phyloP scores from a whole-genome alignment of 2,113 vertebrate genomes.

The Caracal caracal region DNA sequence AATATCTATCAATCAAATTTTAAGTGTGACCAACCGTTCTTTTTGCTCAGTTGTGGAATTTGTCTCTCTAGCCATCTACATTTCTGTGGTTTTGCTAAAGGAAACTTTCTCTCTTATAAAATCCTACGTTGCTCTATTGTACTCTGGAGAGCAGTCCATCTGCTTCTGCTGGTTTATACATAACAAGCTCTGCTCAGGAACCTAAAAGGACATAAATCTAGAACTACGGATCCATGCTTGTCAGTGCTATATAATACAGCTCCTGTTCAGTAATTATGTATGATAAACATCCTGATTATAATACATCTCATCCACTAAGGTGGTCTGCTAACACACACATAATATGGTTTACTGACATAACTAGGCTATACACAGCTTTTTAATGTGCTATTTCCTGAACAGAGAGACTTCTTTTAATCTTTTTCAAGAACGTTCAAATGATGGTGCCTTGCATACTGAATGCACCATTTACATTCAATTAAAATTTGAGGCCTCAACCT shows the following conservation, averaged over 20 bases:
- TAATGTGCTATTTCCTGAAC: slow-evolving; percentile 67
- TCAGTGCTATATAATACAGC: slow-evolving; percentile 61
- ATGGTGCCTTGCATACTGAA: slow-evolving; percentile 67
- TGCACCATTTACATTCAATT: slow-evolving; percentile 76
- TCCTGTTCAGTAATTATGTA: slow-evolving; percentile 72
- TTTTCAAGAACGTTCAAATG: slow-evolving; percentile 66
- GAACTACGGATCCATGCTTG: slow-evolving; percentile 57
- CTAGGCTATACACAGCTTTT: slow-evolving; percentile 62
- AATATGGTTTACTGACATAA: slow-evolving; percentile 63
- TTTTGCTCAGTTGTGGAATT: background rate
- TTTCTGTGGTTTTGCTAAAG: slow-evolving; percentile 30
- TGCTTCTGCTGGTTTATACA: slow-evolving; percentile 62
- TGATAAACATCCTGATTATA: slow-evolving; percentile 78
- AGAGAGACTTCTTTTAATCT: slow-evolving; percentile 54
- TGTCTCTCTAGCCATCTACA: background rate
- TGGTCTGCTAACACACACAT: slow-evolving; percentile 54
- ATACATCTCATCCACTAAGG: slow-evolving; percentile 65
- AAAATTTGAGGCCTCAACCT: slow-evolving; percentile 57
- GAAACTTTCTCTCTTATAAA: slow-evolving; percentile 41
- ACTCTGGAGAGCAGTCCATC: slow-evolving; percentile 71
- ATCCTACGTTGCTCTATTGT: slow-evolving; percentile 33
- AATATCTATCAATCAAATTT: background rate
- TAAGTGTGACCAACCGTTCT: background rate
- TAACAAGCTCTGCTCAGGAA: slow-evolving; percentile 23
- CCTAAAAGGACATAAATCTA: slow-evolving; percentile 72